Percentiles rank a stretch among this genome's conserved stretches.
phyloP scores from a whole-genome alignment of 2,797 vertebrate genomes.

The Ibycter americanus region DNA sequence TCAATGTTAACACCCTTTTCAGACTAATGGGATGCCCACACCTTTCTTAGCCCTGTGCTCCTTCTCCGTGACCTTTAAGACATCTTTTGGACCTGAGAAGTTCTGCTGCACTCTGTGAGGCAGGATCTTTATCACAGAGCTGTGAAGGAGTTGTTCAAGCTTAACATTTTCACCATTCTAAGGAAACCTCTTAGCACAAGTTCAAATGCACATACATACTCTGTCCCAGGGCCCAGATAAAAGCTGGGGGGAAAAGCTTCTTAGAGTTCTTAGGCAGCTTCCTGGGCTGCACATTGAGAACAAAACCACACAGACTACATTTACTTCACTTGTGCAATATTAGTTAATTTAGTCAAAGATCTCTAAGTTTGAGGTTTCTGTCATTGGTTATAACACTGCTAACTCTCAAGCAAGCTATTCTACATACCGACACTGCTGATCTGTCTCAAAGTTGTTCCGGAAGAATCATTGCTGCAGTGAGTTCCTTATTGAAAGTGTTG shows the following conservation, averaged over 20 bases:
- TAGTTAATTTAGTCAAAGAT: neutral
- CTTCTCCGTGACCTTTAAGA: neutral
- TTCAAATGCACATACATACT: neutral
- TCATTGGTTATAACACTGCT: neutral
- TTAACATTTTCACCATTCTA: neutral
- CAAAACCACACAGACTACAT: neutral
- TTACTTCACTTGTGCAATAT: neutral
- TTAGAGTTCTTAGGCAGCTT: neutral
- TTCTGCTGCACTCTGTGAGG: neutral
- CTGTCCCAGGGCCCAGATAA: neutral
- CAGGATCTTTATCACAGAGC: neutral
- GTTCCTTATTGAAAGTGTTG: neutral
- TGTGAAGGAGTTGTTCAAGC: neutral
- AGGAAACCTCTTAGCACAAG: neutral
- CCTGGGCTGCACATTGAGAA: neutral
- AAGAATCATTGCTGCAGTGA: neutral
- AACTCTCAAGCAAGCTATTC: neutral
- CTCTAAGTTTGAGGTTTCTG: neutral
- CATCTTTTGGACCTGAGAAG: neutral
- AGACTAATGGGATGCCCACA: neutral
- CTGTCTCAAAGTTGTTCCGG: neutral
- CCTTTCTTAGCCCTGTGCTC: neutral
- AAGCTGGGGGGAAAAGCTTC: neutral
- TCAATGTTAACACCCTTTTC: neutral
- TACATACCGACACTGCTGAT: rapidly evolving